Base-by-base conservation (phyloP, 2,113 vertebrate species). In the Eclectus roratus region DNA sequence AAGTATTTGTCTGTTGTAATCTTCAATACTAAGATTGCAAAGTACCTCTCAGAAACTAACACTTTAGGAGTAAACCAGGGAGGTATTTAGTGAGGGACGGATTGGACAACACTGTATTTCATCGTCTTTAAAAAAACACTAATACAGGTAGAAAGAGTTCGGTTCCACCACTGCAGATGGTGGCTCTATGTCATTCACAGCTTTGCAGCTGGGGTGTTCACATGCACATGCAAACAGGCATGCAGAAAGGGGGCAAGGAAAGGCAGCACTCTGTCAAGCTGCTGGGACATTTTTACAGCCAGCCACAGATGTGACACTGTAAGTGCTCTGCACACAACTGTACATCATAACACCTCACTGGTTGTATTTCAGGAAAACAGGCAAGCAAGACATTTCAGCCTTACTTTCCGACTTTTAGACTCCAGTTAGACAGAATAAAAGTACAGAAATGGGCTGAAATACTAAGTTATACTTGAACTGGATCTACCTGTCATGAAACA, bases 121-220 rank as follows among this genome's bases (percentile, higher is more conserved):
- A 79, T 28, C 17, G 31, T 27, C 46, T 73, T 92, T 21, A 52
- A 58, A 49, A 72, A 64, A 4, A 2, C 21, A 49, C 11, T 52
- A 69, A 58, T 27, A 64, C 11, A 68, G 43, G 16, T n/a, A 85
- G 68, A 63, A 85, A 80, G 29, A 70, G 46, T 10, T 11, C 18
- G 29, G 13, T 14, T 82, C 71, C 43, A 29, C 4, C 63, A 69
- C 53, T 56, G 73, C 53, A 92, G 78, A 27, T 4, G 6, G 25
- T 25, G 46, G 20, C 39, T 66, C 21, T 50, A 3, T 6, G 21
- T 6, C 0, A 0, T 28, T n/a, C 69, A 39, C 1, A 43, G 55
- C 73, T 71, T 80, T 73, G 43, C 39, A 71, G 41, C 2, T 5
- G 46, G 73, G 50, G 1, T 58, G 58, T 23, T 88, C 44, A 37